Evolutionary conservation across 2,797 vertebrate species (phyloP).

Genomic region (Pseudotriccus pelzelni): DNA sequence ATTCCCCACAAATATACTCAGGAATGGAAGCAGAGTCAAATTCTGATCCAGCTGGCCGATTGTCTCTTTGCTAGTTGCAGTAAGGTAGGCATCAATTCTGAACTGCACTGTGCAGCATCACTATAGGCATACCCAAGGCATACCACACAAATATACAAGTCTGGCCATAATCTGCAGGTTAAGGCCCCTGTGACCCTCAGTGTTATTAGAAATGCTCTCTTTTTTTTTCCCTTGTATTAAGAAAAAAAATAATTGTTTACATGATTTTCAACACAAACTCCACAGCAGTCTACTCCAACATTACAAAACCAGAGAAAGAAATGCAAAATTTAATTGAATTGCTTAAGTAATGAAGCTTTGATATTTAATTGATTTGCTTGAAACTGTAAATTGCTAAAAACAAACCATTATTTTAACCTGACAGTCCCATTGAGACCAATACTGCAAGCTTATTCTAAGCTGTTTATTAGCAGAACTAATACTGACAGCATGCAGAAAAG

Average conservation of each 20-base stretch:
- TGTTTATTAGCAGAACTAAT: neutral
- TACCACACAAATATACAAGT: neutral
- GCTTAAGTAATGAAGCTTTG: neutral
- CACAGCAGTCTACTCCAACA: neutral
- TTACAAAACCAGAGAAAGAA: neutral
- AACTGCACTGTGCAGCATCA: neutral
- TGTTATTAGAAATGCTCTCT: neutral
- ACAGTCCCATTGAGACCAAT: neutral
- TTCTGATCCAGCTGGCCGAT: neutral
- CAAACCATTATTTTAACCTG: neutral
- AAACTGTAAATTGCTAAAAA: neutral
- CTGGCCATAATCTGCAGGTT: neutral
- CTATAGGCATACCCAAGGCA: neutral
- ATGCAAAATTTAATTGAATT: neutral
- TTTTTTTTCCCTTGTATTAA: neutral
- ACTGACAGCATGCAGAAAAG: neutral
- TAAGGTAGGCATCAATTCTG: neutral
- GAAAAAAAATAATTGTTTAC: neutral
- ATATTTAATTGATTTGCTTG: constrained; percentile 6
- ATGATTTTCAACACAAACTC: neutral
- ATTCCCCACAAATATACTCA: neutral
- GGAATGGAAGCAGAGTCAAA: neutral
- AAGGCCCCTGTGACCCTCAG: neutral
- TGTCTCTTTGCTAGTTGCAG: neutral
- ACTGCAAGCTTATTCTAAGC: neutral